These are phyloP conservation scores for Larimichthys crocea DNA, from an alignment of 2,113 vertebrate species.

Conservation along the genomic window DNA sequence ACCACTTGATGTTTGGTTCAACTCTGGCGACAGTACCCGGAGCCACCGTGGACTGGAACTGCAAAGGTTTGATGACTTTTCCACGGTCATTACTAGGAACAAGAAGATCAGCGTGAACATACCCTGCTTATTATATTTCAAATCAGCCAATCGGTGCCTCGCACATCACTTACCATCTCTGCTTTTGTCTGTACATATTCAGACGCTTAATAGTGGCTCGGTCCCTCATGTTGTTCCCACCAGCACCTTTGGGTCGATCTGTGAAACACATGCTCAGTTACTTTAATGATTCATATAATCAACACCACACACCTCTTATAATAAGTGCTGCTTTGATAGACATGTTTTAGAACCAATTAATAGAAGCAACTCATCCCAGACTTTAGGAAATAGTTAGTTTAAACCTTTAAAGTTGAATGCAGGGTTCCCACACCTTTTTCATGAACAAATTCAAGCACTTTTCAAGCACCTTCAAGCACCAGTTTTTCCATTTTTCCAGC, in stretches of 20 bases:
- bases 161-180: conserved; percentile 88
- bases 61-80: conserved; percentile 92
- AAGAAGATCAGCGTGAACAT: neutral
- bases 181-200: conserved; percentile 98
- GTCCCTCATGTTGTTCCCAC: conserved; percentile 94
- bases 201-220: conserved; percentile 94
- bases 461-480: too few species aligned
- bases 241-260: conserved; percentile 92
- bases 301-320: neutral
- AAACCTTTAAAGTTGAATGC: neutral
- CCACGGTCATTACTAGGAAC: conserved; percentile 88
- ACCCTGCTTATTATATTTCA: neutral
- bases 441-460: too few species aligned
- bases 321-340: neutral
- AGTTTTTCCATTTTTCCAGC: too few species aligned
- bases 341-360: neutral
- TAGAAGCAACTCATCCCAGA: neutral
- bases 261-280: conserved; percentile 16
- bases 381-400: neutral
- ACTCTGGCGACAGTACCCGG: conserved; percentile 95
- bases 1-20: conserved; percentile 99
- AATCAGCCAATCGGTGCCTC: neutral
- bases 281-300: neutral
- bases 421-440: too few species aligned
- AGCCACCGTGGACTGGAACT: conserved; percentile 92